Conservation (phyloP, 2,113 vertebrate genomes). For the Sebastes fasciatus region DNA sequence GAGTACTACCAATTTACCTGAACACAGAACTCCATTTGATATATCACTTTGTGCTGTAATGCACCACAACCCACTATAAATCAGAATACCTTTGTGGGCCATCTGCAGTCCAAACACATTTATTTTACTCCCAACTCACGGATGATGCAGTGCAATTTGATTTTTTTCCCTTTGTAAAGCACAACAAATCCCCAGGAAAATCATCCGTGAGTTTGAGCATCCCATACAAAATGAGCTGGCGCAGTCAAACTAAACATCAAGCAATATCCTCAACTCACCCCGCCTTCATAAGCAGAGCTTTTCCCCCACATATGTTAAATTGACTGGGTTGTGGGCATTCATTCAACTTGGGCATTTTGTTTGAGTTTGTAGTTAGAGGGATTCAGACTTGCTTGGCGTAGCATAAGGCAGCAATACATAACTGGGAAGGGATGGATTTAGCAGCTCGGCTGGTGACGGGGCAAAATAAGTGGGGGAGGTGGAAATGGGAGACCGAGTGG, state of each 20-base stretch:
- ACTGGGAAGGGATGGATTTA: slow-evolving; percentile 62
- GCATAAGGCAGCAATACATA: slow-evolving; percentile 54
- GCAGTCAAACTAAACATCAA: slow-evolving; percentile 46
- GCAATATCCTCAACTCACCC: slow-evolving; percentile 24
- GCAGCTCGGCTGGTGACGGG: slow-evolving; percentile 56
- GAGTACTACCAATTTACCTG: slow-evolving; percentile 65
- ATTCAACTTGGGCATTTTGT: slow-evolving; percentile 47
- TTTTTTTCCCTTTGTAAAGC: slow-evolving; percentile 51
- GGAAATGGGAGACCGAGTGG: slow-evolving; percentile 14
- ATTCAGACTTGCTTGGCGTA: slow-evolving; percentile 54
- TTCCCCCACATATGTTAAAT: slow-evolving; percentile 45
- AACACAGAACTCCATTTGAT: slow-evolving; percentile 73
- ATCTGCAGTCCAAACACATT: slow-evolving; percentile 73
- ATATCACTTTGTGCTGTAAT: slow-evolving; percentile 75
- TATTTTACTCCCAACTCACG: slow-evolving; percentile 61
- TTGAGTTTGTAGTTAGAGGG: slow-evolving; percentile 41
- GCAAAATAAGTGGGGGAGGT: background rate
- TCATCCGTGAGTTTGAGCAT: slow-evolving; percentile 55
- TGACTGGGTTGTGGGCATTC: slow-evolving; percentile 41
- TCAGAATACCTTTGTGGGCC: slow-evolving; percentile 78
- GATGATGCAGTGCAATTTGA: slow-evolving; percentile 64
- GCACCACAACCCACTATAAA: slow-evolving; percentile 77
- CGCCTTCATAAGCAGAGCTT: slow-evolving; percentile 18
- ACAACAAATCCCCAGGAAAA: slow-evolving; percentile 63
- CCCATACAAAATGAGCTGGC: slow-evolving; percentile 51